Evolutionary conservation across 2,113 vertebrate species (phyloP).

Genomic region (Pristiophorus japonicus): DNA sequence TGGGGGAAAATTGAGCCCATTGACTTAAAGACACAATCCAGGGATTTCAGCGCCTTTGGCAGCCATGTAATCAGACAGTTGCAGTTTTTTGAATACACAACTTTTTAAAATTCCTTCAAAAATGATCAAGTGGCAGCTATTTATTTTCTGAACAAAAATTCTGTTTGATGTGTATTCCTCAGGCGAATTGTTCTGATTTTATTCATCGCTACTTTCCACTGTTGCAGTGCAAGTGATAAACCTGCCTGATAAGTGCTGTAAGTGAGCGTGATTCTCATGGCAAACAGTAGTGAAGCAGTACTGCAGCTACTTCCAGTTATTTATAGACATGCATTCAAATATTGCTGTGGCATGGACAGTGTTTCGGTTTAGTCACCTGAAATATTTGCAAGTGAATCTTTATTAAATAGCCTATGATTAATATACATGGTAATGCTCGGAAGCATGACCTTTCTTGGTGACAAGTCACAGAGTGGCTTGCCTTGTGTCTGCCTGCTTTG

Average conservation of each 20-base stretch:
- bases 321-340: slow-evolving; percentile 22
- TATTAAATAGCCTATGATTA: not conserved
- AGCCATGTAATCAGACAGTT: slow-evolving; percentile 8
- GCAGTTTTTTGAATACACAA: slow-evolving; percentile 3
- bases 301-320: slow-evolving; percentile 20
- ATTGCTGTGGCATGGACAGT: not conserved
- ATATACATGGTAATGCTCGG: not conserved
- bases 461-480: not conserved
- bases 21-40: not conserved
- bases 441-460: not conserved
- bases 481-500: not conserved
- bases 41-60: slow-evolving; percentile 26
- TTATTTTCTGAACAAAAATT: slow-evolving; percentile 35
- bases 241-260: slow-evolving; percentile 29
- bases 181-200: slow-evolving; percentile 35
- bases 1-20: no score
- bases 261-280: slow-evolving; percentile 37
- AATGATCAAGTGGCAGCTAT: slow-evolving; percentile 26
- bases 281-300: slow-evolving; percentile 9
- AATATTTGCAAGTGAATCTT: slow-evolving; percentile 32
- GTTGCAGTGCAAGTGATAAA: slow-evolving; percentile 32
- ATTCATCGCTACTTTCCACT: slow-evolving; percentile 24
- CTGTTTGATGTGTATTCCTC: slow-evolving; percentile 32
- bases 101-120: slow-evolving; percentile 11
- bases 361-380: slow-evolving; percentile 25